Percentiles rank a stretch among this genome's conserved stretches.
phyloP scores from a whole-genome alignment of 2,888 invertebrate genomes.

The Sicus ferrugineus region DNA sequence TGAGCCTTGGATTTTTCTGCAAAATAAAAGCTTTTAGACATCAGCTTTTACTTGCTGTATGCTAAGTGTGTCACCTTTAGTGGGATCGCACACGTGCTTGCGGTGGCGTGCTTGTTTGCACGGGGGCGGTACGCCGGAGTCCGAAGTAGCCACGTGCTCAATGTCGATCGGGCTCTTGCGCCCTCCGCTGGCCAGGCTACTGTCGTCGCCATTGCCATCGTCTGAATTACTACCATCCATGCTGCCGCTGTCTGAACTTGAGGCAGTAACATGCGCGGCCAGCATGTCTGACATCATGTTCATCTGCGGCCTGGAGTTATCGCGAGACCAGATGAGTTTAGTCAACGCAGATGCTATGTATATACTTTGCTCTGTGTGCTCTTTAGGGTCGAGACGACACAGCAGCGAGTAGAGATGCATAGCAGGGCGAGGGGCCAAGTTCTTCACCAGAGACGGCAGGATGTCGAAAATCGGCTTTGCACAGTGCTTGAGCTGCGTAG shows the following conservation, averaged over 20 bases:
- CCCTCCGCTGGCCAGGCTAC: slow-evolving; percentile 68
- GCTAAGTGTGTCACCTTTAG: slow-evolving; percentile 48
- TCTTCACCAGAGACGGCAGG: slow-evolving; percentile 87
- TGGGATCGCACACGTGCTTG: slow-evolving; percentile 60
- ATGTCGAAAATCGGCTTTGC: slow-evolving; percentile 92
- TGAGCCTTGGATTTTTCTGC: slow-evolving; percentile 52
- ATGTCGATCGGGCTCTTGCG: slow-evolving; percentile 65
- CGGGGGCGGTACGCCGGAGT: slow-evolving; percentile 66
- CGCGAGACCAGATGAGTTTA: slow-evolving; percentile 90
- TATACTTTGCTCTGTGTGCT: slow-evolving; percentile 92
- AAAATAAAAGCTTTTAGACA: slow-evolving; percentile 8
- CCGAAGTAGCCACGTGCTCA: slow-evolving; percentile 58
- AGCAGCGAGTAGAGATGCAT: slow-evolving; percentile 86
- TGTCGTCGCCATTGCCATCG: slow-evolving; percentile 68
- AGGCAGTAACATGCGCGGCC: slow-evolving; percentile 65
- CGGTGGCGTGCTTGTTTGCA: slow-evolving; percentile 66
- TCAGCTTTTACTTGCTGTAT: not conserved
- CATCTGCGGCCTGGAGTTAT: slow-evolving; percentile 65
- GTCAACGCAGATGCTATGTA: slow-evolving; percentile 89
- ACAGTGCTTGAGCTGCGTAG: slow-evolving; percentile 94
- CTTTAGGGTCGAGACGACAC: slow-evolving; percentile 87
- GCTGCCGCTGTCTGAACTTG: slow-evolving; percentile 82
- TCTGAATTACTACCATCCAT: slow-evolving; percentile 83
- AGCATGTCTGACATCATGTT: slow-evolving; percentile 62
- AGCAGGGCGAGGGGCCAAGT: slow-evolving; percentile 86